Evolutionary conservation across 2,888 invertebrate species (phyloP), one percentile per base, ranked within the genome.

Genomic region (Thalpophila matura): DNA sequence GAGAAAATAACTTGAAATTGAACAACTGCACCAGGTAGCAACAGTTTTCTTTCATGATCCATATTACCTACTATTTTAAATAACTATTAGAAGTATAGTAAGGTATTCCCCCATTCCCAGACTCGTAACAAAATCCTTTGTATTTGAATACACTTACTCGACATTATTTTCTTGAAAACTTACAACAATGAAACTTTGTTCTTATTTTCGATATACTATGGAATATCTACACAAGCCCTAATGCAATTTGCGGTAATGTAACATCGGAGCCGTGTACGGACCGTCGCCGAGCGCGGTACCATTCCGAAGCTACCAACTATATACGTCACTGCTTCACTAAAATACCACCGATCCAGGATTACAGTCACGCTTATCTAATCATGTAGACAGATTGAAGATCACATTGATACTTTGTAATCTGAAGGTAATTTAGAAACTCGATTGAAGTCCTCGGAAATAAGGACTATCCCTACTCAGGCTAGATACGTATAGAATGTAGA

Each of bases 171-270:
- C 29, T 51, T n/a, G 45, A 57, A 79, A 72, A 42, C 24, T 26
- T n/a, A 26, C 24, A 45, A 59, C 50, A 61, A 50, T 46, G 37
- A 53, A 65, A 64, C 37, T 61, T 75, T 79, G 60, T 79, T 38
- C 35, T 43, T 55, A 64, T 68, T 84, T 77, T 58, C 35, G 57
- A 59, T 89, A 82, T 89, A 88, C 91, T 90, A 62, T 75, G 74
- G 61, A 68, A 83, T 86, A 87, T 87, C 85, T 82, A 85, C 81
- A 86, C 87, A 87, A 88, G 85, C 86, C 85, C 83, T 93, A 91
- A 93, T 92, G 91, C 91, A 92, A 92, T 91, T 92, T 93, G 91
- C 87, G 87, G 89, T 92, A 92, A 93, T 93, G 86, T 87, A 85
- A 83, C 82, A 67, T 78, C 78, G 77, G 69, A 74, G 83, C 51